These are phyloP conservation scores for Mus spicilegus DNA, from an alignment of 2,113 vertebrate species.

Conservation along the genomic window DNA sequence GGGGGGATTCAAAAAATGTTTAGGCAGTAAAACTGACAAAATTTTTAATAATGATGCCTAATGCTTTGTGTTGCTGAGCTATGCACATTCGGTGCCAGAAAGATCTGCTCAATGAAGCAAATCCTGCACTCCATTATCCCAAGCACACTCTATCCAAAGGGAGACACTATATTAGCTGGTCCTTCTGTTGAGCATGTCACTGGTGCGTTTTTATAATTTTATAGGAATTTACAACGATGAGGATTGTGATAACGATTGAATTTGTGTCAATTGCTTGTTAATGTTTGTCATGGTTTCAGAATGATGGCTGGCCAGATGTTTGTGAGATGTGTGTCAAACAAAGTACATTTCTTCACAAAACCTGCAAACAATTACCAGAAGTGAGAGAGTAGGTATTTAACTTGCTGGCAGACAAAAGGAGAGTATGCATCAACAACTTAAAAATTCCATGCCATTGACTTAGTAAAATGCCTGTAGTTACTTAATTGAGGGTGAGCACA, in stretches of 20 bases:
- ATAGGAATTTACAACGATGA: not conserved
- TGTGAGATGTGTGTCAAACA: conserved; percentile 13
- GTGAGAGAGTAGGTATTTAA: not conserved
- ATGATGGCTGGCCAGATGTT: not conserved
- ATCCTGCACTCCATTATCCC: conserved; percentile 11
- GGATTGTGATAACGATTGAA: not conserved
- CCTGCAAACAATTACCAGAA: not conserved
- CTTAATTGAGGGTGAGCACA: not conserved
- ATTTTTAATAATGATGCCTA: conserved; percentile 58
- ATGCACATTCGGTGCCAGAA: conserved; percentile 34
- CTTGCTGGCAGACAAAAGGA: not conserved
- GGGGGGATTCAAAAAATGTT: not conserved
- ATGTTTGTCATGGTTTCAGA: conserved; percentile 9
- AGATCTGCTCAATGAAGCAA: conserved; percentile 56
- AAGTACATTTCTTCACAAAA: not conserved
- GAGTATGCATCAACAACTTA: not conserved
- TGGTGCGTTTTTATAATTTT: conserved; percentile 32
- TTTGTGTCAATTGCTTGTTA: conserved; percentile 10
- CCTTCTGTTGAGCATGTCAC: not conserved
- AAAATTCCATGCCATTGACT: not conserved
- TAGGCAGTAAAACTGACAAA: conserved; percentile 64
- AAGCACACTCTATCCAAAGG: not conserved
- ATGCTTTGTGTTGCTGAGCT: conserved; percentile 58
- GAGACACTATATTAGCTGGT: not conserved
- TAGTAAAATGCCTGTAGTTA: not conserved